A percentile compares a stretch with the other conserved stretches of the same genome.
Conservation (phyloP, 1,140 invertebrate genomes). For the Onthophagus taurus region DNA sequence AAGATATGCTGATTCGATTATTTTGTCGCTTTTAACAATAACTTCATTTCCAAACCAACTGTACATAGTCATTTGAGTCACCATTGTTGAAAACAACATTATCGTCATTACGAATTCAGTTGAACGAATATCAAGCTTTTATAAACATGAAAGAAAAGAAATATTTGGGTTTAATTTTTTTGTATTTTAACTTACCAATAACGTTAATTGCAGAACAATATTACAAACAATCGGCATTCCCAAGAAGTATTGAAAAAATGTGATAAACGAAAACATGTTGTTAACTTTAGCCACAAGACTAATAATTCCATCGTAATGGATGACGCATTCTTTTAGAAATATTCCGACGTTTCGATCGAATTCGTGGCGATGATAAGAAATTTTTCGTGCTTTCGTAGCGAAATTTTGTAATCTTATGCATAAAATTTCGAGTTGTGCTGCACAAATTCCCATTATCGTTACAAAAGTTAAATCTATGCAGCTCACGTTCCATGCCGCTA, state of each 20-base stretch:
- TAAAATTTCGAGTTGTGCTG: not conserved
- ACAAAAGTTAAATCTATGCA: not conserved
- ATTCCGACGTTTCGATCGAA: not conserved
- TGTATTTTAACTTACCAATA: not conserved
- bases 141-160: not conserved
- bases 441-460: not conserved
- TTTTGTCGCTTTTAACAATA: slow-evolving; percentile 6
- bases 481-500: not conserved
- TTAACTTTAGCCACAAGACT: not conserved
- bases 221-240: not conserved
- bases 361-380: not conserved
- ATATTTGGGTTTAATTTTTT: not conserved
- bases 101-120: not conserved
- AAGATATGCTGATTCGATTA: not conserved
- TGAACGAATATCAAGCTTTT: not conserved
- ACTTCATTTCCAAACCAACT: slow-evolving; percentile 7
- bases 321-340: slow-evolving; percentile 7
- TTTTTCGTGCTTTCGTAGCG: not conserved
- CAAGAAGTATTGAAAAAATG: not conserved
- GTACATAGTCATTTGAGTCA: slow-evolving; percentile 1
- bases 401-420: not conserved
- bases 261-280: not conserved
- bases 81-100: not conserved
- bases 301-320: not conserved
- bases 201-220: not conserved